Evolutionary conservation across 2,113 vertebrate genomes (phyloP), one percentile per base, ranked within the genome.

Genomic region (Dicrurus megarhynchus): DNA sequence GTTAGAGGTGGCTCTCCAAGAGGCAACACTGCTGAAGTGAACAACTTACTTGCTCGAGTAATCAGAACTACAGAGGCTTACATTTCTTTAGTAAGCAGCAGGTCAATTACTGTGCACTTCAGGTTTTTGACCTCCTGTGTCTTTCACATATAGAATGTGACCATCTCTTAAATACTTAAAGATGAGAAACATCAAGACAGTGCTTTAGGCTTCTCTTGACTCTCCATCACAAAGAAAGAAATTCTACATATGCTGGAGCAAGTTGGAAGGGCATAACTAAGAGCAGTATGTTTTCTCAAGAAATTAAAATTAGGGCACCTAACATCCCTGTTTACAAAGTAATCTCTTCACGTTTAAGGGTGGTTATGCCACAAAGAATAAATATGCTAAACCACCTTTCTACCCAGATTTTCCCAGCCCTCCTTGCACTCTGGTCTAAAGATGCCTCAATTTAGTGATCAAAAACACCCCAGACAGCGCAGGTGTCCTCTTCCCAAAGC

Each of bases 81-180:
- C 9, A 73, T 60, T 80, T 82, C 61, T 90, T 77, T 49, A 79
- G 49, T 37, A 93, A 93, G 39, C 69, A 89, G 81, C n/a, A 73
- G 11, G 39, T 53, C 61, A 76, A 17, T 76, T 65, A 78, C 22
- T n/a, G 32, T 8, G 44, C 44, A 71, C 53, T 87, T 92, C 0
- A 79, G 32, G 60, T n/a, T 84, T 94, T 9, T 85, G 52, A 87
- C 74, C 69, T 89, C 56, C 39, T 32, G 16, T 84, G 44, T 82
- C 69, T 49, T 84, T 53, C 64, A 63, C 32, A 28, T 32, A 61
- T 1, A 84, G 74, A 92, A 47, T 5, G 64, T 2, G 9, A 53
- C 9, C 20, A 23, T 8, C 37, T 65, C 41, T 39, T 82, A 70
- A 83, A 71, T 5, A 42, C 28, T 65, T 74, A 47, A 59, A 60